Conservation (phyloP, 2,888 invertebrate species). For the Dasypolia templi region DNA sequence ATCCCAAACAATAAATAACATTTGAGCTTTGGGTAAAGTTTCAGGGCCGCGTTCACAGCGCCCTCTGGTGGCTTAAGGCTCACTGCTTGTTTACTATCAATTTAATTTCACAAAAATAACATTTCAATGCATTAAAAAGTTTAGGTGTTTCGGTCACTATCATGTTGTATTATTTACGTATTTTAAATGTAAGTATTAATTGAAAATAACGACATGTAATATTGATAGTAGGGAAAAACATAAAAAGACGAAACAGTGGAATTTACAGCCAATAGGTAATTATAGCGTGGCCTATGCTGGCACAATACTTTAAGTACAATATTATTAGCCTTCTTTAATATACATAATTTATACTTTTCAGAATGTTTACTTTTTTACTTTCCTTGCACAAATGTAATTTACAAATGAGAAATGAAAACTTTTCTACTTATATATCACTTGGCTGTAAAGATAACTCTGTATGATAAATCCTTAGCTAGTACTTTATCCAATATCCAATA, state of each 20-base stretch:
- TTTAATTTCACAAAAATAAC: constrained; percentile 63
- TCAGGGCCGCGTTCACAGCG: not conserved
- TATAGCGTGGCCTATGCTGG: constrained; percentile 62
- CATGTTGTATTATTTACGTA: constrained; percentile 81
- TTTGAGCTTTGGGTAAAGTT: constrained; percentile 6
- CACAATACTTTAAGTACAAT: constrained; percentile 72
- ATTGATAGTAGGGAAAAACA: constrained; percentile 74
- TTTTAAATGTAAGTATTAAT: constrained; percentile 80
- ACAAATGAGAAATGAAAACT: constrained; percentile 50
- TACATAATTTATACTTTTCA: constrained; percentile 63
- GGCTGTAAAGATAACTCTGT: constrained; percentile 74
- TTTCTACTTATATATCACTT: constrained; percentile 67
- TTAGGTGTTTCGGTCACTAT: constrained; percentile 73
- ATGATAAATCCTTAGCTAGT: constrained; percentile 61
- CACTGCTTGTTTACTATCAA: constrained; percentile 56
- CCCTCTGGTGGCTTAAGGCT: not conserved
- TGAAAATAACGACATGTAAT: constrained; percentile 76
- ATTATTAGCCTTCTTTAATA: constrained; percentile 66
- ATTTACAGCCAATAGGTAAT: constrained; percentile 76
- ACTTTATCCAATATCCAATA: constrained; percentile 54
- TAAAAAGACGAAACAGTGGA: constrained; percentile 72
- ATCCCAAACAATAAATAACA: no score
- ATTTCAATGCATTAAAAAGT: constrained; percentile 73
- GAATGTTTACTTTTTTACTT: constrained; percentile 68
- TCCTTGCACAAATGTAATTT: constrained; percentile 63